A percentile compares a stretch with the other conserved stretches of the same genome.
phyloP scores from a whole-genome alignment of 2,797 vertebrate genomes.

The Pipistrellus pygmaeus region DNA sequence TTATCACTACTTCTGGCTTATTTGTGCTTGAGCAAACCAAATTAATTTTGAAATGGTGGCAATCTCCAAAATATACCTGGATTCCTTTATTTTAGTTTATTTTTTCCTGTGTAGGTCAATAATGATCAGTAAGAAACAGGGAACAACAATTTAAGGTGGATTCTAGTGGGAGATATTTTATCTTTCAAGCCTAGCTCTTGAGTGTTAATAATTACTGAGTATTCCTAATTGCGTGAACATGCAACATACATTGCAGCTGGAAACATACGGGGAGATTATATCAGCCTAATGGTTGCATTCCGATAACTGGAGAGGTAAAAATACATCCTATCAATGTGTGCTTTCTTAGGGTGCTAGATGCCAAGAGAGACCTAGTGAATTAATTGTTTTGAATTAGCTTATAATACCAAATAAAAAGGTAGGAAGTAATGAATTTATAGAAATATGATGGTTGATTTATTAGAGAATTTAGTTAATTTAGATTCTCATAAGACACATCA shows the following conservation, averaged over 20 bases:
- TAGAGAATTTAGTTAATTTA: conserved; percentile 32
- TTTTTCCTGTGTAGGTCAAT: neutral
- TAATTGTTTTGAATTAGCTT: conserved; percentile 44
- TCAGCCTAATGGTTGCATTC: neutral
- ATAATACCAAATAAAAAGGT: neutral
- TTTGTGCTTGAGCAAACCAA: conserved; percentile 45
- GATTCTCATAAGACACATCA: conserved; percentile 24
- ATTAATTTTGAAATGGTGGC: conserved; percentile 1
- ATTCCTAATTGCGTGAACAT: conserved; percentile 35
- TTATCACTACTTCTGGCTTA: conserved; percentile 5
- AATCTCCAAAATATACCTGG: neutral
- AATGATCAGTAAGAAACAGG: neutral
- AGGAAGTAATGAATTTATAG: conserved; percentile 32
- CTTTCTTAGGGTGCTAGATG: conserved; percentile 22
- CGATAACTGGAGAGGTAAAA: conserved; percentile 34
- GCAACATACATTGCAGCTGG: neutral
- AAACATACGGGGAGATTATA: neutral
- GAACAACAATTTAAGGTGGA: conserved; percentile 11
- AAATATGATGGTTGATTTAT: conserved; percentile 20
- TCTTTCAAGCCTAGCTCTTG: conserved; percentile 30
- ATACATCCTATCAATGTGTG: neutral
- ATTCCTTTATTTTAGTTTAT: neutral
- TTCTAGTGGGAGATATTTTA: conserved; percentile 34
- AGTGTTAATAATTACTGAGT: conserved; percentile 1
- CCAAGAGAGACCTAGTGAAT: conserved; percentile 4